Percentiles rank a stretch among this genome's conserved stretches.
phyloP scores from a whole-genome alignment of 2,888 invertebrate genomes.

The Platycheirus rosarum region DNA sequence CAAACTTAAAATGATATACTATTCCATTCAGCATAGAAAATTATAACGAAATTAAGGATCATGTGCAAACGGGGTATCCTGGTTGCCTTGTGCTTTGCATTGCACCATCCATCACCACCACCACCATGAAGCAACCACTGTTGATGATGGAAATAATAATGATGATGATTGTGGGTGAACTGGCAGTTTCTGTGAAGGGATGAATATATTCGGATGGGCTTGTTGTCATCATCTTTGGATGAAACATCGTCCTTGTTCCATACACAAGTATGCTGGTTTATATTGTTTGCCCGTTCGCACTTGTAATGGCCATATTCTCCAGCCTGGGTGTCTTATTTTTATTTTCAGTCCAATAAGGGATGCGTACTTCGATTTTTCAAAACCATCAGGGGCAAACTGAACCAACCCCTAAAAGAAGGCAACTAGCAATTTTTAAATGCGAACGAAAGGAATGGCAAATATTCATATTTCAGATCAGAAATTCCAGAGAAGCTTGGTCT shows the following conservation, averaged over 20 bases:
- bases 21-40: conserved; percentile 81
- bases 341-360: conserved; percentile 65
- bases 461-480: conserved; percentile 16
- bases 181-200: conserved; percentile 38
- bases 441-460: conserved; percentile 23
- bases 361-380: conserved; percentile 24
- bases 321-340: conserved; percentile 29
- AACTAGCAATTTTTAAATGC: neutral
- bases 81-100: conserved; percentile 54
- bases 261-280: neutral
- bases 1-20: conserved; percentile 83
- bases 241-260: conserved; percentile 4
- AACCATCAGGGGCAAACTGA: conserved; percentile 13
- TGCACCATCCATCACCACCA: conserved; percentile 54
- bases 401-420: conserved; percentile 30
- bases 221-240: conserved; percentile 17
- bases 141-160: conserved; percentile 66
- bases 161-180: conserved; percentile 46
- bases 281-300: conserved; percentile 33
- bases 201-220: conserved; percentile 27
- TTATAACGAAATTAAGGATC: conserved; percentile 83
- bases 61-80: conserved; percentile 78
- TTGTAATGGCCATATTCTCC: conserved; percentile 28
- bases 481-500: neutral
- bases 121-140: conserved; percentile 39